Conservation (phyloP, 2,113 vertebrate species). For the Pteronura brasiliensis region DNA sequence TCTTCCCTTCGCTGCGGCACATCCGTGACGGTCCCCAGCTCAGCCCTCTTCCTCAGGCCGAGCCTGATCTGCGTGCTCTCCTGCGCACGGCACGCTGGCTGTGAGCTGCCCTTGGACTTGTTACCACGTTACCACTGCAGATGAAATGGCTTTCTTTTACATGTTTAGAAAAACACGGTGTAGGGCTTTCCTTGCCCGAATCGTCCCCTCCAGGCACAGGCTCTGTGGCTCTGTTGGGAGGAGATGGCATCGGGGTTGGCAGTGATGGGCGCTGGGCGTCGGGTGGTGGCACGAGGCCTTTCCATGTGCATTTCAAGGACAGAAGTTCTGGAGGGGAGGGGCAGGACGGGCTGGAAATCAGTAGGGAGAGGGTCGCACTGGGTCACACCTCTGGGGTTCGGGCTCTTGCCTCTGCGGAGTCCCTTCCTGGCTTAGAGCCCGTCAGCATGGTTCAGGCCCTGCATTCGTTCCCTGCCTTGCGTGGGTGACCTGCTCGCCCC, state of each 20-base stretch:
- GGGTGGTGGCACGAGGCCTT: constrained; percentile 26
- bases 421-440: not conserved
- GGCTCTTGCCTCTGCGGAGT: rapidly evolving
- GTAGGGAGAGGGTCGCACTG: too few species aligned
- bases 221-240: not conserved
- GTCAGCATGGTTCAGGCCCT: not conserved
- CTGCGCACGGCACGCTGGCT: not conserved
- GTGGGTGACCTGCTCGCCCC: not conserved
- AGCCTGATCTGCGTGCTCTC: rapidly evolving
- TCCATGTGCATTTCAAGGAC: not conserved
- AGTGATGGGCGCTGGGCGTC: not conserved
- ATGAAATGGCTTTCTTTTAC: constrained; percentile 52
- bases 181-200: constrained; percentile 69
- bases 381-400: rapidly evolving
- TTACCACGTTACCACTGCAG: not conserved
- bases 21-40: rapidly evolving
- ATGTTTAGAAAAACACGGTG: constrained; percentile 60
- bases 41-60: rapidly evolving
- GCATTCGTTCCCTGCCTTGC: not conserved
- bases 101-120: not conserved
- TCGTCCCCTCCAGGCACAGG: constrained; percentile 35
- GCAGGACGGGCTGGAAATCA: not conserved
- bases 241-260: not conserved
- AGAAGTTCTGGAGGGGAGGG: too few species aligned
- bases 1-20: rapidly evolving